Conservation (phyloP, 2,797 vertebrate genomes). For the Thaleichthys pacificus region DNA sequence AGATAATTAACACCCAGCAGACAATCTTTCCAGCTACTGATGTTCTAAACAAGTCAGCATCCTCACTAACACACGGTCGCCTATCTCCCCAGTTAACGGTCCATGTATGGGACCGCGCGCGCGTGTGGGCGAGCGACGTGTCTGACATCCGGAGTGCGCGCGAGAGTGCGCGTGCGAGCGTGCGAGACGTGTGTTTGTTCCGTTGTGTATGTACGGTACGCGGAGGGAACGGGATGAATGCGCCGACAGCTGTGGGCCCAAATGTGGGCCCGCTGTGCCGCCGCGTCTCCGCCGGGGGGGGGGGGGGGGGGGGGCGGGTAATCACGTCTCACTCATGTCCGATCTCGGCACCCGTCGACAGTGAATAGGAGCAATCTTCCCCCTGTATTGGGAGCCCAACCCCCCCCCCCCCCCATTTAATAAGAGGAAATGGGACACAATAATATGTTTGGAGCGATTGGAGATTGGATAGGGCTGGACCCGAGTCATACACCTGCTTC, state of each 20-base stretch:
- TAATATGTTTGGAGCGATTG: not conserved
- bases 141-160: too few relatives aligned
- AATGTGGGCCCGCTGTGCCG: not conserved
- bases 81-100: too few relatives aligned
- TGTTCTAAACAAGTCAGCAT: not conserved
- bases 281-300: not conserved
- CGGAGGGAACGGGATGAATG: not conserved
- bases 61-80: too few relatives aligned
- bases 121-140: too few relatives aligned
- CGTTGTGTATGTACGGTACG: not conserved
- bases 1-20: not conserved
- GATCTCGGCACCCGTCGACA: not conserved
- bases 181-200: not conserved
- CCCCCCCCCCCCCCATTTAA: too few relatives aligned
- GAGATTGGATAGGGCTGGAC: not conserved
- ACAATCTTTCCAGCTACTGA: not conserved
- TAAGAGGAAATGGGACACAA: not conserved
- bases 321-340: not conserved
- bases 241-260: not conserved
- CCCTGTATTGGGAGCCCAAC: not conserved
- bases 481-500: not conserved
- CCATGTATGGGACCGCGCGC: too few relatives aligned
- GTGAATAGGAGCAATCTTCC: conserved; percentile 4
- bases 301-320: not conserved
- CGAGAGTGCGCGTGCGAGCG: too few relatives aligned